Evolutionary conservation across 2,888 invertebrate species (phyloP).

Genomic region (Caenorhabditis sp.): DNA sequence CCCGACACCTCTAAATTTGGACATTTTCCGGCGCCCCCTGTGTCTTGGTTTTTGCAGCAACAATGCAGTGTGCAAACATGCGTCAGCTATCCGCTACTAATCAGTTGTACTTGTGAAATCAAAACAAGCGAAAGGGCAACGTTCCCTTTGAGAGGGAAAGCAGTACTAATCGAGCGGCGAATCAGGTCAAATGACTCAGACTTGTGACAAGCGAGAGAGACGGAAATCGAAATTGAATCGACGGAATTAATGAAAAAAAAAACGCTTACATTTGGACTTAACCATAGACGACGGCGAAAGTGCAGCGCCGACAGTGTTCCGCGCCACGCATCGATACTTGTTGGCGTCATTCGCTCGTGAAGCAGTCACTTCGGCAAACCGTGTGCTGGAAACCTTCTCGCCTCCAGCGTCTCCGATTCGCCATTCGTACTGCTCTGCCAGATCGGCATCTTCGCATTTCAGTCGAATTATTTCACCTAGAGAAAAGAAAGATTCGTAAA

Average conservation of each 20-base stretch:
- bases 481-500: background rate
- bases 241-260: too few species aligned
- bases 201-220: background rate
- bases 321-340: slow-evolving; percentile 81
- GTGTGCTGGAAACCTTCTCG: slow-evolving; percentile 7
- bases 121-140: background rate
- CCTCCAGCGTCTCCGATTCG: slow-evolving; percentile 39
- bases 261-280: slow-evolving; percentile 46
- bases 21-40: slow-evolving; percentile 28
- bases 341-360: slow-evolving; percentile 33
- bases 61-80: background rate
- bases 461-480: slow-evolving; percentile 40
- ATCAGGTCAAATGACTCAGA: slow-evolving; percentile 30
- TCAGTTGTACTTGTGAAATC: background rate
- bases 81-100: slow-evolving; percentile 2
- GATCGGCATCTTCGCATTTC: slow-evolving; percentile 45
- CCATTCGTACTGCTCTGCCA: slow-evolving; percentile 55
- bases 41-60: slow-evolving; percentile 13
- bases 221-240: slow-evolving; percentile 7
- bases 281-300: slow-evolving; percentile 43
- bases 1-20: slow-evolving; percentile 44
- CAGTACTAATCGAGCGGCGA: slow-evolving; percentile 23
- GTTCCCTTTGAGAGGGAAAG: background rate
- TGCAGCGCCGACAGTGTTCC: slow-evolving; percentile 80
- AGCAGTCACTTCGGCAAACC: slow-evolving; percentile 28